Evolutionary conservation across 2,888 invertebrate genomes (phyloP), one percentile per base, ranked within the genome.

Genomic region (Mythimna vitellina): DNA sequence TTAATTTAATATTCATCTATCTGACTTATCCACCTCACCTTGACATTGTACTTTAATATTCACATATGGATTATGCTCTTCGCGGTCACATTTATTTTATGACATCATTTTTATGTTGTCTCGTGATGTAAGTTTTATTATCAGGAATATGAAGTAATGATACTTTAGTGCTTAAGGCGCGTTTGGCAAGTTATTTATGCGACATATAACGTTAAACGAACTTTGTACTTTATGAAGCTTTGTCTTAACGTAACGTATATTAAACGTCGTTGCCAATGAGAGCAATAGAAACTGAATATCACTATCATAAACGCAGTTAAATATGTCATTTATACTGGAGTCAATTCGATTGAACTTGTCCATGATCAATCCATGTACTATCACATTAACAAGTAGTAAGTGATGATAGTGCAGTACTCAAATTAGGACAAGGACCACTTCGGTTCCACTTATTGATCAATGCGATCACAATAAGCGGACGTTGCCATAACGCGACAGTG

Each of bases 401-500:
- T 77, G 81, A 84, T 83, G 86, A 79, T 78, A 80, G 85, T 82
- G 74, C 71, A 84, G 68, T 78, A 81, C 78, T 68, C 86, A 89
- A 93, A 93, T 91, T 92, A 86, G 93, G 89, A 90, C 94, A 93
- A 94, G 92, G 92, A 88, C 89, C 86, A 82, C 70, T 82, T 87
- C 85, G 87, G 90, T 90, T 90, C 89, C 90, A 91, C 87, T 91
- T 91, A 89, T 85, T 91, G 91, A 89, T 91, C 91, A 92, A 90
- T 87, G 86, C 88, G 92, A 89, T 89, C 89, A 95, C 95, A 94
- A 95, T 95, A 92, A 92, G 92, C 95, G 94, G 94, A 95, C 94
- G 93, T 93, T 89, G 92, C 93, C 91, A 92, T 94, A 92, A 87
- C 86, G 81, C 81, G 82, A 74, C 84, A 68, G 80, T 82, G 83